Evolutionary conservation across 1,140 invertebrate species (phyloP), one percentile per base, ranked within the genome.

Genomic region (Panagrolaimus sp.): DNA sequence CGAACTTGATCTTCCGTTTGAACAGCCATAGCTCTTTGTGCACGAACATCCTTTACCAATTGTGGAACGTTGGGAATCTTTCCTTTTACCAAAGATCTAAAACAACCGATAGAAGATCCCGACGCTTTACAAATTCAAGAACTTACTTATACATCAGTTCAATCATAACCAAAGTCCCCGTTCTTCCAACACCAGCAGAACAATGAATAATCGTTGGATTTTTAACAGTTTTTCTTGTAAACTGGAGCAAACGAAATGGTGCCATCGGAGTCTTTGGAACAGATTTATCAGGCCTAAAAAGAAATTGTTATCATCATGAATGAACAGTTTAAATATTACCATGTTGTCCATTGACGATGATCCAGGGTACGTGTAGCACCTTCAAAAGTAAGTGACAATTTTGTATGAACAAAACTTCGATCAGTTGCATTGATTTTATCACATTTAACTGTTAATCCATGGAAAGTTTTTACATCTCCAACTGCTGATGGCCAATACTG

Each of bases 401-500:
- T 52, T 52, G 48, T 21, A 14, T 52, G 48, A 15, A 52, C 26
- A 24, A 52, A 52, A 52, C 48, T 52, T 21, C 48, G 48, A 24
- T 52, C 48, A 15, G n/a, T 52, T 8, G 17, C 26, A 24, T 52
- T 24, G 2, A 52, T 24, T 14, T 52, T 52, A 8, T 52, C 48
- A 15, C 48, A 52, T 14, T 52, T 52, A 0, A 52, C 48, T n/a
- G 48, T 24, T 8, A 52, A 24, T 8, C 48, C 48, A 52, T 52
- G 48, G 8, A 21, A 24, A 24, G n/a, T 52, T 24, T 21, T 52
- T 21, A n/a, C 26, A 24, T 52, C 48, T 4, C 67, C 65, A n/a
- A 15, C n/a, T 6, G 14, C 67, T 14, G 17, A 10, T 5, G 65
- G 65, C 67, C 67, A 70, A 24, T 70, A 70, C 24, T 69, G 17